These are phyloP conservation scores for Muscicapa adusta DNA, from an alignment of 2,113 vertebrate species.

Conservation along the genomic window DNA sequence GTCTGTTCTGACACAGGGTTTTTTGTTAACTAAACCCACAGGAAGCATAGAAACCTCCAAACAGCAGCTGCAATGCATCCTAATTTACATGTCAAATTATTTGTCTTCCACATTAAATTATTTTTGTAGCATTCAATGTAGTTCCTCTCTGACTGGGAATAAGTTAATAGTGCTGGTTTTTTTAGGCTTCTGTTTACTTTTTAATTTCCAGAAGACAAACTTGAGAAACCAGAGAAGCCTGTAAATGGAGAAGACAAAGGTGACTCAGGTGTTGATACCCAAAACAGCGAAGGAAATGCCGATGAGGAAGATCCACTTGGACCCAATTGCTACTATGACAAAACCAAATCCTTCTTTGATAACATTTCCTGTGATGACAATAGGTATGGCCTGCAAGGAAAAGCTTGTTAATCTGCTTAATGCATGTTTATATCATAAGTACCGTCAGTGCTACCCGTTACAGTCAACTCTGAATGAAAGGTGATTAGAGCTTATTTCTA, in stretches of 20 bases:
- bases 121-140: background rate
- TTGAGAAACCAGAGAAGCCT: conserved; percentile 83
- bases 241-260: conserved; percentile 92
- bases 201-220: conserved; percentile 85
- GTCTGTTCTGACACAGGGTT: background rate
- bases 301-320: conserved; percentile 88
- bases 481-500: background rate
- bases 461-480: background rate
- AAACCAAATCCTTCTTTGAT: conserved; percentile 98
- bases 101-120: background rate
- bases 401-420: background rate
- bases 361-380: conserved; percentile 94
- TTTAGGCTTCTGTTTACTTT: background rate
- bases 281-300: conserved; percentile 83
- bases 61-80: background rate
- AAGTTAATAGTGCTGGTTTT: background rate
- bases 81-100: background rate
- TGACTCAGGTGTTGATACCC: conserved; percentile 84
- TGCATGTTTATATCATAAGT: background rate
- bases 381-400: conserved; percentile 73
- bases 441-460: background rate
- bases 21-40: background rate
- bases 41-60: background rate
- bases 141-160: background rate
- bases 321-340: conserved; percentile 93